Conservation (phyloP, 2,888 invertebrate species). For the Cepaea hortensis region DNA sequence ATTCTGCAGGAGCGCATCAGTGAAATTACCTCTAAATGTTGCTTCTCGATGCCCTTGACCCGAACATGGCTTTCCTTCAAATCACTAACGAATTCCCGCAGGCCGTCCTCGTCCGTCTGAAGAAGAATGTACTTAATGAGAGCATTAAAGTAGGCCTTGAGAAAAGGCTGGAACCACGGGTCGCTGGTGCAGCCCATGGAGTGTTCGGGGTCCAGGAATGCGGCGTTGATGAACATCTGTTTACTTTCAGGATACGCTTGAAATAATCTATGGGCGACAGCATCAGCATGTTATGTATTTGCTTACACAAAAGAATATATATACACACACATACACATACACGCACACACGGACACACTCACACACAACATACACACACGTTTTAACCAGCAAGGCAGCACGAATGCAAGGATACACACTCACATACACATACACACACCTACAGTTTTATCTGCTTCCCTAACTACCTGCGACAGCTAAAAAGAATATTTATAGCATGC, state of each 20-base stretch:
- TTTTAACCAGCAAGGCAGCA: too few relatives aligned
- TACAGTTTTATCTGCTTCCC: too few relatives aligned
- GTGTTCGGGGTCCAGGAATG: background rate
- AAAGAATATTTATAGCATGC: too few relatives aligned
- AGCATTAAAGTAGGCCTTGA: background rate
- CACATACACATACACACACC: too few relatives aligned
- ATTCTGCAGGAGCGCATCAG: too few relatives aligned
- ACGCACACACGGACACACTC: too few relatives aligned
- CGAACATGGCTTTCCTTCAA: background rate
- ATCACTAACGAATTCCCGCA: background rate
- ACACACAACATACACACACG: too few relatives aligned
- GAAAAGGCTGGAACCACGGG: constrained; percentile 8
- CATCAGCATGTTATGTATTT: too few relatives aligned
- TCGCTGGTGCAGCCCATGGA: background rate
- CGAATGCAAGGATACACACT: too few relatives aligned
- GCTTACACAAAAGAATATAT: too few relatives aligned
- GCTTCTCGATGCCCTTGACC: background rate
- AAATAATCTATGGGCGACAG: background rate
- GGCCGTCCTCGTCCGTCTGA: background rate
- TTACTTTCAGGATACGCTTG: background rate
- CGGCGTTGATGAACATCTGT: background rate
- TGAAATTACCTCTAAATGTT: background rate
- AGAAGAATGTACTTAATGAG: background rate
- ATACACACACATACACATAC: too few relatives aligned
- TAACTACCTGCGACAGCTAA: too few relatives aligned